Percentiles rank a stretch among this genome's conserved stretches.
Conservation (phyloP, 2,888 invertebrate genomes). For the Oasisia sp. region DNA sequence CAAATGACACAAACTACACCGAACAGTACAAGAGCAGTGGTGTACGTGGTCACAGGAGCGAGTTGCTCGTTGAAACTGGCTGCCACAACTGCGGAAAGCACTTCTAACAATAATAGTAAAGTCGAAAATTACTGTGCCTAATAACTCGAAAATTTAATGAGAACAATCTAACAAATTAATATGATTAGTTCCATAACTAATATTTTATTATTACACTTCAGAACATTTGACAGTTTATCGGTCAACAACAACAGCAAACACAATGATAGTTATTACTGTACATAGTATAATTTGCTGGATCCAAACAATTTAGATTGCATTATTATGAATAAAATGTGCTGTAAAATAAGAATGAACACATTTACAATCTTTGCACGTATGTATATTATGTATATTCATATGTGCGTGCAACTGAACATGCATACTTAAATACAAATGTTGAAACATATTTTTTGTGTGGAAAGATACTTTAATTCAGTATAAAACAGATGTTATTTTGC, state of each 20-base stretch:
- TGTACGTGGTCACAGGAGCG: too few species aligned
- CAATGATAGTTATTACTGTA: neutral
- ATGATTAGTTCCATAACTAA: neutral
- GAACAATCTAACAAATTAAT: neutral
- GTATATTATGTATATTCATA: neutral
- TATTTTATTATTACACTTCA: neutral
- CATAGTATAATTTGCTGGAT: neutral
- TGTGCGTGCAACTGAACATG: neutral
- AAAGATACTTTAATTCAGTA: neutral
- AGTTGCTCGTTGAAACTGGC: too few species aligned
- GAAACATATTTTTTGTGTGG: neutral
- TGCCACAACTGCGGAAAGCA: too few species aligned
- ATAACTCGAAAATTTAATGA: neutral
- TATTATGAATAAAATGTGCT: neutral
- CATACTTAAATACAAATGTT: neutral
- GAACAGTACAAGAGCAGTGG: too few species aligned
- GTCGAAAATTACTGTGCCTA: neutral
- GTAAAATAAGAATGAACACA: neutral
- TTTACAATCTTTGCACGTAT: neutral
- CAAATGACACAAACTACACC: too few species aligned
- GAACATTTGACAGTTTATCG: neutral
- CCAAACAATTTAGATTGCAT: neutral
- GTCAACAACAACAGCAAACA: neutral
- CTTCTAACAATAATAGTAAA: too few species aligned
- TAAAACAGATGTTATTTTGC: neutral